Evolutionary conservation across 2,888 invertebrate species (phyloP).

Genomic region (Dendrolimus pini): DNA sequence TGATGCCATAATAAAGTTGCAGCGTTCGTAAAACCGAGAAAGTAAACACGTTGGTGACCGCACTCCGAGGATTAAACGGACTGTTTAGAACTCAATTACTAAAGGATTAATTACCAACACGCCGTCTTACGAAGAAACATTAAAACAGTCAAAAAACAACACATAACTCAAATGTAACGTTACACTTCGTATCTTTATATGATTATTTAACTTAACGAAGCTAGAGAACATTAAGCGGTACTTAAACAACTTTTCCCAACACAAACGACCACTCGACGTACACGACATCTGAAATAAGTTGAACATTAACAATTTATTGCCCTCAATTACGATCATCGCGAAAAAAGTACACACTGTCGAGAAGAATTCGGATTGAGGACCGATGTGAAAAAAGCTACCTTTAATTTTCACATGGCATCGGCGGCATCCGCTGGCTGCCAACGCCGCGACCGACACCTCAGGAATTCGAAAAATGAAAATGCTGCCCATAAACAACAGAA

Average conservation of each 20-base stretch:
- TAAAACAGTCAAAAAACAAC: conserved; percentile 46
- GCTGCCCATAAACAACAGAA: conserved; percentile 72
- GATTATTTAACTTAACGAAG: conserved; percentile 41
- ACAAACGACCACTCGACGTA: conserved; percentile 42
- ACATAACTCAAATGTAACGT: conserved; percentile 44
- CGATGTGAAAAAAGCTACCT: conserved; percentile 60
- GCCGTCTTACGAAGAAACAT: conserved; percentile 49
- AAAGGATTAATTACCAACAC: conserved; percentile 51
- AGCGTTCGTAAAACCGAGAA: conserved; percentile 37
- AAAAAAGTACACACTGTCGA: conserved; percentile 48
- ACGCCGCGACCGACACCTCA: conserved; percentile 29
- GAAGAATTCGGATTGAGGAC: conserved; percentile 54
- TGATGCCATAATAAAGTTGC: conserved; percentile 42
- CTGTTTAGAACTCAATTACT: conserved; percentile 43
- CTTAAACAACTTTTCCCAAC: conserved; percentile 45
- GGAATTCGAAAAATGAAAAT: conserved; percentile 74
- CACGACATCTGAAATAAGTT: conserved; percentile 46
- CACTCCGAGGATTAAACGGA: conserved; percentile 32
- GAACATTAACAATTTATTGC: conserved; percentile 65
- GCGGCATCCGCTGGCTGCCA: conserved; percentile 48
- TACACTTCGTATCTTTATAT: conserved; percentile 39
- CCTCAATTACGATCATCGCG: conserved; percentile 68
- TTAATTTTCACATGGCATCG: conserved; percentile 70
- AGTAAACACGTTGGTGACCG: conserved; percentile 40
- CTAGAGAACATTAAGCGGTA: conserved; percentile 54